Evolutionary conservation across 1,140 invertebrate species (phyloP).

Genomic region (Augochlora pura): DNA sequence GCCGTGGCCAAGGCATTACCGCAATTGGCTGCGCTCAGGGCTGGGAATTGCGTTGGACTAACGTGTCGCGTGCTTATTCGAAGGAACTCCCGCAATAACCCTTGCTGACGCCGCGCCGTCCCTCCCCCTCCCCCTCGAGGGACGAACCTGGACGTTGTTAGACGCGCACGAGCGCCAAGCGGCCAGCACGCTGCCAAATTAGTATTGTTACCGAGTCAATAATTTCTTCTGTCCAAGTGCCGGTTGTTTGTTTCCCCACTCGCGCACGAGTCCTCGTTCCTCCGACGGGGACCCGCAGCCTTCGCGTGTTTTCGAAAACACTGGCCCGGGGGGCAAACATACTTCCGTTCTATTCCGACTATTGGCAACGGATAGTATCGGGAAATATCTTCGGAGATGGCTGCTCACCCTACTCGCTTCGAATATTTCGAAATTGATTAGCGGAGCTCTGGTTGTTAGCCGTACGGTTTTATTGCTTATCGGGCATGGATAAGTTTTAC

Average conservation of each 20-base stretch:
- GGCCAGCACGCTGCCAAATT: slow-evolving; percentile 38
- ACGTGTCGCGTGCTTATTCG: slow-evolving; percentile 46
- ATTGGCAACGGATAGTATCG: no score
- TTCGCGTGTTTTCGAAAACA: slow-evolving; percentile 17
- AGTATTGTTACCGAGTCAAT: slow-evolving; percentile 44
- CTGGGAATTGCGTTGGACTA: slow-evolving; percentile 36
- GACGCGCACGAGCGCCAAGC: slow-evolving; percentile 7
- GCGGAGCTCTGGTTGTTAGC: no score
- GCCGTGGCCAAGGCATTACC: slow-evolving; percentile 46
- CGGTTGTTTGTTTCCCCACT: slow-evolving; percentile 25
- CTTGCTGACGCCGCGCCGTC: slow-evolving; percentile 11
- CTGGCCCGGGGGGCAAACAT: no score
- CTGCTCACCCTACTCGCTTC: no score
- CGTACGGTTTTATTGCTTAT: no score
- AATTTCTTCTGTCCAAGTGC: slow-evolving; percentile 8
- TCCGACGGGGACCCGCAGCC: not conserved
- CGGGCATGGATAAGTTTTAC: no score
- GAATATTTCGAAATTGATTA: no score
- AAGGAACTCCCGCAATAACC: slow-evolving; percentile 50
- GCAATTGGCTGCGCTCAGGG: slow-evolving; percentile 59
- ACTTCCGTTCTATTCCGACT: no score
- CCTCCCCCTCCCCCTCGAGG: slow-evolving; percentile 25
- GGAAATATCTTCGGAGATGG: no score
- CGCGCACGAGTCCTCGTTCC: not conserved
- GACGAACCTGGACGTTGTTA: slow-evolving; percentile 31